phyloP scores from a whole-genome alignment of 2,888 invertebrate species.

The Embidobia sp. region DNA sequence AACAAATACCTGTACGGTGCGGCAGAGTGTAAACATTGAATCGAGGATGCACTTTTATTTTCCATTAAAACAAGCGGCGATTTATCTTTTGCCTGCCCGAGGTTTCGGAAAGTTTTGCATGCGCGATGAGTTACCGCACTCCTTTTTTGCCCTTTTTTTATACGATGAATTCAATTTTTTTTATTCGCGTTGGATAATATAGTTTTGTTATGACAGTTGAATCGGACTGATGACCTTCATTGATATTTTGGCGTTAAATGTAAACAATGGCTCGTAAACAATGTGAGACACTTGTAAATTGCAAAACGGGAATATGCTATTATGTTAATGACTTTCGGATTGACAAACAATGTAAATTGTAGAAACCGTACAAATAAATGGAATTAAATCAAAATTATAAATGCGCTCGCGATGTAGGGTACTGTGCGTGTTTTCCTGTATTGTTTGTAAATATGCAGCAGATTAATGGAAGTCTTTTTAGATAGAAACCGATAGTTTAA shows the following conservation, averaged over 20 bases:
- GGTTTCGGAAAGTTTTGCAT: not conserved
- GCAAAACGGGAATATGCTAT: not conserved
- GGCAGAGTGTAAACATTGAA: not conserved
- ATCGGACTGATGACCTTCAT: constrained; percentile 3
- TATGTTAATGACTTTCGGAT: not conserved
- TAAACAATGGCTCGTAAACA: not conserved
- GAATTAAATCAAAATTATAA: too few species aligned
- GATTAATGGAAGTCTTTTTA: too few species aligned
- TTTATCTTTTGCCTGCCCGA: constrained; percentile 16
- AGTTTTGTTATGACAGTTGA: not conserved
- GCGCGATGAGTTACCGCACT: not conserved
- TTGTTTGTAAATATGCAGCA: too few species aligned
- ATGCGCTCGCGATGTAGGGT: too few species aligned
- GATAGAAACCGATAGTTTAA: too few species aligned
- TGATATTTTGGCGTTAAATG: not conserved
- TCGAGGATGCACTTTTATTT: constrained; percentile 4
- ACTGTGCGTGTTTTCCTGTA: too few species aligned
- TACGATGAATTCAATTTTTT: not conserved
- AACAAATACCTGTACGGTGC: not conserved
- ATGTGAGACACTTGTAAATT: not conserved
- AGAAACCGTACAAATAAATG: not conserved
- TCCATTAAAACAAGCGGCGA: constrained; percentile 4
- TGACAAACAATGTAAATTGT: not conserved
- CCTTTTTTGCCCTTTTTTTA: not conserved
- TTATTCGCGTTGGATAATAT: not conserved